Base-by-base conservation (phyloP, 2,113 vertebrate genomes). In the Bujurquina vittata region DNA sequence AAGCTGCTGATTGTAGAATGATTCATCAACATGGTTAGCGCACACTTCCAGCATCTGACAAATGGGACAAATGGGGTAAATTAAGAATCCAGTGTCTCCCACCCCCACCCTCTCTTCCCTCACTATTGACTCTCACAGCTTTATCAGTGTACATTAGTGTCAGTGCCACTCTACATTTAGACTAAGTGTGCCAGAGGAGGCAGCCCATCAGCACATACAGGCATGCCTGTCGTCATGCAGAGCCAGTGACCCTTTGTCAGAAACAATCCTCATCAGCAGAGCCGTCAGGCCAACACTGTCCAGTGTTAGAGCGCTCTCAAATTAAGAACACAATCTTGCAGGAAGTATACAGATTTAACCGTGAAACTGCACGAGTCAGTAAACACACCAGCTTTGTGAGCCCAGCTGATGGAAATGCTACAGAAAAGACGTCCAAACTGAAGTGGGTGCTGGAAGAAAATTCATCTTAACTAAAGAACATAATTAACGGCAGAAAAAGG, bases 81-180 rank as follows among this genome's bases (percentile, higher is more conserved):
- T 92, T 85, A 93, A 80, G 89, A 89, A 87, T 60, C 83, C 77
- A 81, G 72, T 84, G 80, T 89, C 75, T 79, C 83, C 79, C 85
- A 59, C 75, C 85, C 85, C 76, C 84, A 65, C 79, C 9, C 80
- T 74, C 80, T 67, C 82, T 35, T 72, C 63, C 52, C 84, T 65
- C 79, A 77, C 87, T 91, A 91, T 91, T 90, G 89, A 89, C 86
- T 90, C 91, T 91, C 84, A 90, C 87, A 92, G 89, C 91, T 92
- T 94, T 89, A 93, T 93, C 91, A 90, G 92, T 90, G 92, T 93
- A 91, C 90, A 93, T 93, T 93, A 94, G 91, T 85, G 92, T 93
- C 92, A 92, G 84, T 89, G 93, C 92, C 92, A 92, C 85, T 92
- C 91, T 91, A 69, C 91, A 93, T 94, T 92, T 91, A 86, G 81